A percentile compares a stretch with the other conserved stretches of the same genome.
Conservation (phyloP, 2,113 vertebrate species). For the Ia io region DNA sequence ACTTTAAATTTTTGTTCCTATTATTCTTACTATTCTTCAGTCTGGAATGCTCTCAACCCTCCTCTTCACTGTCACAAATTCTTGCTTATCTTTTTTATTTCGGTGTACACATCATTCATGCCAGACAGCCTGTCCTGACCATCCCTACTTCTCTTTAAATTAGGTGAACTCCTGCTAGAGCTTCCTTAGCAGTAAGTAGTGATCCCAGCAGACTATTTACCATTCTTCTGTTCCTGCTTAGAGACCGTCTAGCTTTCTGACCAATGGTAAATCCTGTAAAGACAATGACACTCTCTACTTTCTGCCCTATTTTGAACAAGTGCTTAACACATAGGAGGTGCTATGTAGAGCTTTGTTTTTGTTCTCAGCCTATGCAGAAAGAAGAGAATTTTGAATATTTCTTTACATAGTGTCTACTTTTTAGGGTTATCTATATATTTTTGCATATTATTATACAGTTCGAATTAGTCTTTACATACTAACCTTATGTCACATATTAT, state of each 20-base stretch:
- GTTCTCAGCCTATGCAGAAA: background rate
- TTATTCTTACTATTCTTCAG: background rate
- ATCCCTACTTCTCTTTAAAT: background rate
- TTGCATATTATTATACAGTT: background rate
- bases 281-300: background rate
- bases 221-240: background rate
- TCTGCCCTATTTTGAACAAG: background rate
- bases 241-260: background rate
- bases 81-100: background rate
- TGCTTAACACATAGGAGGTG: background rate
- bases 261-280: background rate
- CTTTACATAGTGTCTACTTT: background rate
- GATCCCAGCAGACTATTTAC: background rate
- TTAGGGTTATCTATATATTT: background rate
- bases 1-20: background rate
- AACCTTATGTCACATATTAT: background rate
- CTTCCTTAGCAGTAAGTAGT: background rate
- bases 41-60: background rate
- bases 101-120: background rate
- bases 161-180: background rate
- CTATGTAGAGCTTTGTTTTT: slow-evolving; percentile 2
- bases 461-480: background rate
- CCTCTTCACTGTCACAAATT: background rate
- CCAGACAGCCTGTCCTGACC: background rate
- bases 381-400: background rate